Conservation (phyloP, 2,888 invertebrate genomes). For the Drosophila merina region DNA sequence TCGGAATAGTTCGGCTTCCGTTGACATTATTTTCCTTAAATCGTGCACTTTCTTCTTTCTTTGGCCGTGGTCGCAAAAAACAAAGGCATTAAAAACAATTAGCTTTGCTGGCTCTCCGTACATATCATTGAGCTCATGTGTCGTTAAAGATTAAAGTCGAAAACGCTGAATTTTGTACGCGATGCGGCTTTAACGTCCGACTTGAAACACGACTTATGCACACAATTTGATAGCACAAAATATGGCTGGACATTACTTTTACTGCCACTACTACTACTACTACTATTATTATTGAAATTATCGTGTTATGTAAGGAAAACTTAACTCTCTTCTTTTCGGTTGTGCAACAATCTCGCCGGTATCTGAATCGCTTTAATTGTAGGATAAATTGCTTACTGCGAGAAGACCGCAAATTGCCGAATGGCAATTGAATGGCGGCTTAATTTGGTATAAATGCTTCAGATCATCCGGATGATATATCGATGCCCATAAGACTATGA, state of each 20-base stretch:
- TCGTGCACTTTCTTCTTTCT: conserved; percentile 70
- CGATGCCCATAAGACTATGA: conserved; percentile 19
- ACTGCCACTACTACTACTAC: conserved; percentile 33
- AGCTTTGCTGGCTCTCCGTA: conserved; percentile 42
- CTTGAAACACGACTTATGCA: conserved; percentile 37
- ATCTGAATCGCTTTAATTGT: conserved; percentile 62
- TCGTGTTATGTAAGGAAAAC: conserved; percentile 56
- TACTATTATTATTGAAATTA: conserved; percentile 40
- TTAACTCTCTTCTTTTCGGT: conserved; percentile 38
- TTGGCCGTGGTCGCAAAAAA: conserved; percentile 46
- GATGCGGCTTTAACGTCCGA: conserved; percentile 61
- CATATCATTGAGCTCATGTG: conserved; percentile 30
- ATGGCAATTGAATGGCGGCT: conserved; percentile 59
- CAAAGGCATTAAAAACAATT: conserved; percentile 60
- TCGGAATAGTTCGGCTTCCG: conserved; percentile 29
- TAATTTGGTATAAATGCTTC: conserved; percentile 64
- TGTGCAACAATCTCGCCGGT: conserved; percentile 59
- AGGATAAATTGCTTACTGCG: conserved; percentile 48
- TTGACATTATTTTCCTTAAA: conserved; percentile 65
- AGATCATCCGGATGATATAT: conserved; percentile 34
- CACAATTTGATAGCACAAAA: conserved; percentile 39
- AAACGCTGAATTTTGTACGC: conserved; percentile 54
- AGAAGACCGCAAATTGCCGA: conserved; percentile 50
- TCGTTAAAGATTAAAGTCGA: conserved; percentile 61
- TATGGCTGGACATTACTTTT: conserved; percentile 62